Evolutionary conservation across 1,140 invertebrate species (phyloP), one percentile per base, ranked within the genome.

Genomic region (Orussus abietinus): DNA sequence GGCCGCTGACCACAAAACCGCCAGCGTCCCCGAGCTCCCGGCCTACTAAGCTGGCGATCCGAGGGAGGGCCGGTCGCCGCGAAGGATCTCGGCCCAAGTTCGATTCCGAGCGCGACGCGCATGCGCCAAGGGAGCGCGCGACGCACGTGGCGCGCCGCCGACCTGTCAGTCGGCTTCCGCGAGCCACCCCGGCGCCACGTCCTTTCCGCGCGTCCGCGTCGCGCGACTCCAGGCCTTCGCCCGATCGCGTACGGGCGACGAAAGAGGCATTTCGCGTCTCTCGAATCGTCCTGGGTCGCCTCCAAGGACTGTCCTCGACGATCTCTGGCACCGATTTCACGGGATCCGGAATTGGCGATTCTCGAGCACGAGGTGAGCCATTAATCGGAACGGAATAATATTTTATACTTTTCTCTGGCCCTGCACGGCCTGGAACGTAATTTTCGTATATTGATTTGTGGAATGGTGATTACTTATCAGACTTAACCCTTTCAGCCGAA

Each of bases 71-170:
- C 31, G 21, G 32, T 22, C 26, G 12, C 29, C 20, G 11, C 12
- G 5, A 34, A 10, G 21, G 54, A 50, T 50, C 54, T 56, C 48
- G 47, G 43, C 45, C 42, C 25, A 26, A 32, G 30, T 30, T 15
- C 36, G 38, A 44, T 40, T 51, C 28, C 43, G 35, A 44, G 12
- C 29, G 14, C 28, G 28, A 12, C 44, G 50, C 50, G 36, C 39
- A 33, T 6, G 45, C 32, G 44, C 26, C 42, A 49, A 20, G 43
- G 54, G 58, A 50, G 57, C 44, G 55, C 47, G 49, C 51, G 43
- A 46, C 38, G 59, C 62, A 64, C 62, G 62, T 64, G 62, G 62
- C 44, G 53, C 53, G 59, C 59, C 59, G 59, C 58, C 56, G 59
- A 55, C 54, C 51, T 59, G 56, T 62, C 62, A 64, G 62, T 64